These are phyloP conservation scores for Tachina lurida DNA, from an alignment of 2,888 invertebrate species.

Conservation along the genomic window DNA sequence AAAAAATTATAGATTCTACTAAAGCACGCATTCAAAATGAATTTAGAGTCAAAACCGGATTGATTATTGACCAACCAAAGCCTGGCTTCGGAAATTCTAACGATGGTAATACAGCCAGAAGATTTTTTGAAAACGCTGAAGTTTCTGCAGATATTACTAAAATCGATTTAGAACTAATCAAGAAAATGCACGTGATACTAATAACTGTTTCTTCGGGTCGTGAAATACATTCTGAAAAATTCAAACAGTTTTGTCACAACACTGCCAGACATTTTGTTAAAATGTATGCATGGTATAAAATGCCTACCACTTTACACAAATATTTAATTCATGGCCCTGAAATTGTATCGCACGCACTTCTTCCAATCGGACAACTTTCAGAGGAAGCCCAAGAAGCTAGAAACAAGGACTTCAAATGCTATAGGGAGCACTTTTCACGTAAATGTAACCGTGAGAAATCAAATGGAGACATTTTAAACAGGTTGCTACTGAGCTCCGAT, in stretches of 20 bases:
- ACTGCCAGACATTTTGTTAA: not conserved
- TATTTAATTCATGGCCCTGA: conserved; percentile 14
- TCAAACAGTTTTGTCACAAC: conserved; percentile 6
- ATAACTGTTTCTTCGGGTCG: conserved; percentile 35
- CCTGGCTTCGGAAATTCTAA: not conserved
- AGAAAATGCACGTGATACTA: conserved; percentile 20
- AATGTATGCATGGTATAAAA: conserved; percentile 10
- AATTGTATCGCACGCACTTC: too few species aligned
- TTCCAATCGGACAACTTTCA: too few species aligned
- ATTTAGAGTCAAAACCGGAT: conserved; percentile 4
- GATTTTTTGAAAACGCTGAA: too few species aligned
- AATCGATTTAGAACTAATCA: conserved; percentile 14
- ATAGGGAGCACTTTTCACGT: too few species aligned
- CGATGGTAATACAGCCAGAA: too few species aligned
- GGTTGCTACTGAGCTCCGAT: too few species aligned
- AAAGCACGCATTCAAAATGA: conserved; percentile 28
- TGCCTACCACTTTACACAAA: conserved; percentile 11
- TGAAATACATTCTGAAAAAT: too few species aligned
- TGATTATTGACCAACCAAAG: conserved; percentile 20
- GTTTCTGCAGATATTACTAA: too few species aligned
- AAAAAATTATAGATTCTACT: conserved; percentile 19
- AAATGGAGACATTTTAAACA: too few species aligned
- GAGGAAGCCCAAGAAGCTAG: too few species aligned
- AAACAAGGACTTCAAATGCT: too few species aligned
- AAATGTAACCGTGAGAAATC: too few species aligned